Evolutionary conservation across 2,113 vertebrate genomes (phyloP).

Genomic region (Festucalex cinctus): DNA sequence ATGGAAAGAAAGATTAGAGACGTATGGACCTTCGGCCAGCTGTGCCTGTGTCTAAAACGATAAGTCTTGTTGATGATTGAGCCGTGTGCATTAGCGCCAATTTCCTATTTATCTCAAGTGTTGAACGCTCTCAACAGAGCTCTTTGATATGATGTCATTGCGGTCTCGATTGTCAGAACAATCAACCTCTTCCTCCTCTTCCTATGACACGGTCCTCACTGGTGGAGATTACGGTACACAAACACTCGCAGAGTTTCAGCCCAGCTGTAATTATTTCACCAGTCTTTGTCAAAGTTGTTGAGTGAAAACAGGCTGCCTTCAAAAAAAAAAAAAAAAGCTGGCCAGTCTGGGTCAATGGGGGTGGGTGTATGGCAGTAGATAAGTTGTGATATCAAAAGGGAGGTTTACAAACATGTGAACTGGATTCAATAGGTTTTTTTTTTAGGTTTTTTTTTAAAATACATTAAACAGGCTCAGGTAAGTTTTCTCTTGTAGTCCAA

Average conservation of each 20-base stretch:
- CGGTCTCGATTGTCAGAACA: constrained; percentile 69
- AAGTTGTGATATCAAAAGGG: constrained; percentile 71
- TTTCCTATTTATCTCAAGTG: constrained; percentile 22
- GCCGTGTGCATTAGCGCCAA: constrained; percentile 18
- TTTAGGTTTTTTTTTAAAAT: constrained; percentile 35
- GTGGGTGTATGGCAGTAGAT: constrained; percentile 28
- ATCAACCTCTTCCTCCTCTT: constrained; percentile 72
- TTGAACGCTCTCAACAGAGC: constrained; percentile 41
- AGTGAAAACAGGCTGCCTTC: constrained; percentile 66
- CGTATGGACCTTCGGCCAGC: constrained; percentile 16
- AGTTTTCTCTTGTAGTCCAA: constrained; percentile 34
- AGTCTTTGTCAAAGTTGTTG: constrained; percentile 66
- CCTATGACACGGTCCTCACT: constrained; percentile 65
- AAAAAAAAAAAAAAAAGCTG: constrained; percentile 61
- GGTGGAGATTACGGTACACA: constrained; percentile 58
- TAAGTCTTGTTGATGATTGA: constrained; percentile 37
- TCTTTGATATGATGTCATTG: constrained; percentile 71
- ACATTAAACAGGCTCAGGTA: constrained; percentile 49
- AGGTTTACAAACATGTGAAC: constrained; percentile 67
- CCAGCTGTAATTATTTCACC: constrained; percentile 71
- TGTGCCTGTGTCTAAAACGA: constrained; percentile 27
- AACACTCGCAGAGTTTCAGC: constrained; percentile 51
- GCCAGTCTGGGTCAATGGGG: constrained; percentile 37
- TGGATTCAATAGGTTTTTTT: constrained; percentile 47
- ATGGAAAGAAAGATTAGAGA: constrained; percentile 17